Percentiles rank a stretch among this genome's conserved stretches.
These are phyloP conservation scores for Rissa tridactyla DNA, from an alignment of 2,113 vertebrate genomes.

Conservation along the genomic window DNA sequence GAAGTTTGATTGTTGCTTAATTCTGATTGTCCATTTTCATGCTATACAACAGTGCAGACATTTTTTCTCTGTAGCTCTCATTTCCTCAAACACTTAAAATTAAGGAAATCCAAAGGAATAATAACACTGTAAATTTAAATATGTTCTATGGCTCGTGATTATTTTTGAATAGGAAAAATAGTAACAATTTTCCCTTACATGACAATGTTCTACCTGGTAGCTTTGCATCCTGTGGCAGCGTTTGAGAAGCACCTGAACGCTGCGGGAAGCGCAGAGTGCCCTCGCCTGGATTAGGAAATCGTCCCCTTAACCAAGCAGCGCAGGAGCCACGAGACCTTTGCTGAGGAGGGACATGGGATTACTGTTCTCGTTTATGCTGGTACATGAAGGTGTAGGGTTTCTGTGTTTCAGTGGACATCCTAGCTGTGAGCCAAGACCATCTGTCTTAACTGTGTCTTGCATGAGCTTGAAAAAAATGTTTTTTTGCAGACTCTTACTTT, in stretches of 20 bases:
- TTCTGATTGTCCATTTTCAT: neutral
- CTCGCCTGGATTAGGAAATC: neutral
- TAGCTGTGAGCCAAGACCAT: neutral
- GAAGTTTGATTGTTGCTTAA: neutral
- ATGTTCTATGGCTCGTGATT: neutral
- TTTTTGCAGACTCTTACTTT: neutral
- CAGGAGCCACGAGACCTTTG: neutral
- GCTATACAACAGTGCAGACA: neutral
- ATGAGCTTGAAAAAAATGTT: neutral
- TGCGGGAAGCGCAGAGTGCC: neutral
- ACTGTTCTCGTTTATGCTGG: neutral
- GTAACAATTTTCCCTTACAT: neutral
- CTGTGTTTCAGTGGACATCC: neutral
- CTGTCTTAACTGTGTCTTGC: neutral
- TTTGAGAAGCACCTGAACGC: neutral
- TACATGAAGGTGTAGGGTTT: neutral
- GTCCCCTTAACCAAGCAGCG: rapidly evolving
- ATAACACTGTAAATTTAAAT: neutral
- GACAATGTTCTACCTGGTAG: neutral
- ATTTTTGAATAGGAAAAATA: neutral
- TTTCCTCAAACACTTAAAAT: neutral
- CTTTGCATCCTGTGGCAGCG: neutral
- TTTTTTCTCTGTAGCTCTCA: neutral
- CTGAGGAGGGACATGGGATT: neutral
- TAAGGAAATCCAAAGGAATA: neutral